Conservation (phyloP, 2,113 vertebrate species). For the Ahaetulla prasina region DNA sequence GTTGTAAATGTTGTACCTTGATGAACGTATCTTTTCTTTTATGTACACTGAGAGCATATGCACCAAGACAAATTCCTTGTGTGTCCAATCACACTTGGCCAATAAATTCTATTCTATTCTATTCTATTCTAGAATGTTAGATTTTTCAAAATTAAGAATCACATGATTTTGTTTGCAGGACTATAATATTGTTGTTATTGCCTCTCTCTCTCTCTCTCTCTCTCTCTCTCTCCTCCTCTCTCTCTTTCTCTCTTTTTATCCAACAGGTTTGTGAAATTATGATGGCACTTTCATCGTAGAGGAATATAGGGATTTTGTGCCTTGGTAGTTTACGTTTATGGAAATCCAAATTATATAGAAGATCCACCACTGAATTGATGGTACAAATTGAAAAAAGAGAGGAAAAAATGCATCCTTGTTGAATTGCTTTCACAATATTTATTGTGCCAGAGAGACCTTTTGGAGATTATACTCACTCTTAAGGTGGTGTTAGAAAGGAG, state of each 20-base stretch:
- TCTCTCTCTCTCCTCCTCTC: too few species aligned
- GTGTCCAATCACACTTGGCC: too few species aligned
- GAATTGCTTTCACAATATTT: not conserved
- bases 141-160: not conserved
- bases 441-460: not conserved
- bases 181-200: not conserved
- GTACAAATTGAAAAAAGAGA: not conserved
- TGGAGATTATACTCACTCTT: too few species aligned
- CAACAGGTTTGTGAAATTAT: not conserved
- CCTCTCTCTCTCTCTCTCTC: too few species aligned
- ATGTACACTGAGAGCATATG: too few species aligned
- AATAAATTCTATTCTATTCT: too few species aligned
- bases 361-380: not conserved
- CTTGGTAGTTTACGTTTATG: not conserved
- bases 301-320: not conserved
- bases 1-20: too few species aligned
- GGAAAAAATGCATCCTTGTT: not conserved
- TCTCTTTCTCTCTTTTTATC: not conserved
- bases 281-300: not conserved
- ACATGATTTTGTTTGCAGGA: not conserved
- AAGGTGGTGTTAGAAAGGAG: too few species aligned
- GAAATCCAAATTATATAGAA: not conserved
- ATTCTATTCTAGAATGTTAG: not conserved
- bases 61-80: too few species aligned
- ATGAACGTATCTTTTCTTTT: too few species aligned